These are phyloP conservation scores for Meteorus colon DNA, from an alignment of 2,888 invertebrate genomes.

Conservation along the genomic window DNA sequence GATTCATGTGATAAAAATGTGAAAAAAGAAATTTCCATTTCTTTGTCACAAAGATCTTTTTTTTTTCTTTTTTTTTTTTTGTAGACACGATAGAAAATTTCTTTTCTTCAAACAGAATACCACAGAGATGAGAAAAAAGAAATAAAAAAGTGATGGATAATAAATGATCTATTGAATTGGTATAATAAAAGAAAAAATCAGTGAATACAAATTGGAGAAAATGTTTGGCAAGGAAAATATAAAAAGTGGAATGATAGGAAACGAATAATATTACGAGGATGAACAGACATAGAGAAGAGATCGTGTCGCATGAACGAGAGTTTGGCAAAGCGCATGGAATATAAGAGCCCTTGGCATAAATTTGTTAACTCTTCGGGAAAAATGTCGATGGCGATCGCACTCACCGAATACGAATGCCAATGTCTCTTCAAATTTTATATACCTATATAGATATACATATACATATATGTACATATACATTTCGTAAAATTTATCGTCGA, in stretches of 20 bases:
- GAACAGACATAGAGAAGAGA: constrained; percentile 8
- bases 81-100: neutral
- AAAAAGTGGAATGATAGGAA: neutral
- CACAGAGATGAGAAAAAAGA: no score
- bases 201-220: constrained; percentile 48
- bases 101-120: neutral
- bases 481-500: constrained; percentile 28
- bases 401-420: constrained; percentile 22
- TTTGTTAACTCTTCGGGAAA: constrained; percentile 34
- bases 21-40: neutral
- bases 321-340: constrained; percentile 16
- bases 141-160: neutral
- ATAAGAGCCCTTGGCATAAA: constrained; percentile 20
- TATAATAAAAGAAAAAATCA: constrained; percentile 40
- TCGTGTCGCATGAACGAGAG: constrained; percentile 19
- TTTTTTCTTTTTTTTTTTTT: neutral
- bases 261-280: constrained; percentile 6
- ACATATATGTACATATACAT: neutral
- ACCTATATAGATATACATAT: neutral
- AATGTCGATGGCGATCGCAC: constrained; percentile 27
- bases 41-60: neutral
- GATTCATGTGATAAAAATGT: neutral
- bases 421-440: constrained; percentile 6
- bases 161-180: neutral
- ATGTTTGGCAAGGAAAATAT: neutral